These are phyloP conservation scores for Dolichotis patagonum DNA, from an alignment of 2,113 vertebrate species.

Conservation along the genomic window DNA sequence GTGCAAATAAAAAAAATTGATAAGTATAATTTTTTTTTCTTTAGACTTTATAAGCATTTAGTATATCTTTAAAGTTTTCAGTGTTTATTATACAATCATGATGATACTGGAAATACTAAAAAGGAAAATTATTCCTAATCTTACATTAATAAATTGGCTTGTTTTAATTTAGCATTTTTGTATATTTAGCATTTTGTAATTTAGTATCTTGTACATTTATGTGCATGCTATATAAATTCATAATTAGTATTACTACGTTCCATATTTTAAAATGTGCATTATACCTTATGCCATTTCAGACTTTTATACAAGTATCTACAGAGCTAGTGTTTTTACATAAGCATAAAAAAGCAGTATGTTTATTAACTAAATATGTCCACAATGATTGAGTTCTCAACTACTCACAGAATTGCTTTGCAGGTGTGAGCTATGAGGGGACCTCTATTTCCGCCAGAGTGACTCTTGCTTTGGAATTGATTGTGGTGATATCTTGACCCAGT, in stretches of 20 bases:
- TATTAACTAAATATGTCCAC: slow-evolving; percentile 14
- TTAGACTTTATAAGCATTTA: slow-evolving; percentile 44
- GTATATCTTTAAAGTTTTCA: not conserved
- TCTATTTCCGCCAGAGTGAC: slow-evolving; percentile 24
- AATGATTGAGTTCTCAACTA: not conserved
- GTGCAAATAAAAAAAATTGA: slow-evolving; percentile 49
- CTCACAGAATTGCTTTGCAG: slow-evolving; percentile 25
- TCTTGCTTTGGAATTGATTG: slow-evolving; percentile 55
- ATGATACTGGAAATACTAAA: slow-evolving; percentile 30
- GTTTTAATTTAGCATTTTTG: slow-evolving; percentile 57
- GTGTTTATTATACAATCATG: slow-evolving; percentile 11
- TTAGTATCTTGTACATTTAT: too few relatives aligned
- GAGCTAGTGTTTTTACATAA: slow-evolving; percentile 13
- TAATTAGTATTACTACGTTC: slow-evolving; percentile 14
- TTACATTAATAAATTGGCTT: slow-evolving; percentile 64
- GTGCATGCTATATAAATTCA: not conserved
- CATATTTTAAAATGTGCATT: slow-evolving; percentile 51
- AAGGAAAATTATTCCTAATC: slow-evolving; percentile 10
- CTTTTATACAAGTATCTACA: slow-evolving; percentile 17
- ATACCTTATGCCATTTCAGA: not conserved
- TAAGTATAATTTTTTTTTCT: not conserved
- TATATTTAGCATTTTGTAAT: too few relatives aligned
- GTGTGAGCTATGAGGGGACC: slow-evolving; percentile 11
- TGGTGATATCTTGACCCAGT: slow-evolving; percentile 41
- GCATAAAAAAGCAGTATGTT: slow-evolving; percentile 10